Base-by-base conservation (phyloP, 2,888 invertebrate genomes). In the Leucophenga montana region DNA sequence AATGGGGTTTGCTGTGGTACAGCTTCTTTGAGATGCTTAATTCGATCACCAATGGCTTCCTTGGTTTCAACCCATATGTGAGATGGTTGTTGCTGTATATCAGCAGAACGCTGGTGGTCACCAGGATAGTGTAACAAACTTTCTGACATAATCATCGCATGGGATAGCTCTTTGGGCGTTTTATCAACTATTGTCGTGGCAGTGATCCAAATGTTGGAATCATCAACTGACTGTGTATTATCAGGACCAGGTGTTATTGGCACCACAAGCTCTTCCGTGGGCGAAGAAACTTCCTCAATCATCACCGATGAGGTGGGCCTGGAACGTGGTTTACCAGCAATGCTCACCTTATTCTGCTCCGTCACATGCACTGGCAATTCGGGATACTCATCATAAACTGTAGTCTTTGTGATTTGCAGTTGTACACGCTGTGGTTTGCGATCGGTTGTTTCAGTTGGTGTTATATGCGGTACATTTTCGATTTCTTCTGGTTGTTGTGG, bases 1-100 rank as follows among this genome's bases (percentile, higher is more conserved):
- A 92, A 84, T 68, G 91, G 90, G 16, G 91, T 91, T 3, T 90
- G 90, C 8, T 88, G 88, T 1, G 90, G 90, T 62, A 91, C 90
- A 0, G 82, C 73, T 64, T 86, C 82, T 71, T 91, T 91, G 8
- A 92, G 82, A 73, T 91, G 91, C 73, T 90, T 91, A 14, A 92
- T 89, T 73, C 92, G 89, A 74, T 91, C 90, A 3, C 89, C 88
- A 46, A 92, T 89, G 1, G 90, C 87, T 73, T 89, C 89, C 66
- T 90, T 90, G 0, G 91, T 89, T 79, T 91, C 89, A n/a, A 88
- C 90, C 90, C 91, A 91, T 73, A 89, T 88, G 0, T 75, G 76
- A 44, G 74, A 71, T 0, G 69, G 57, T 3, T 69, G 57, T n/a
- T 67, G 50, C 14, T 72, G 64, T 1, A 56, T 46, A 5, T 50